Evolutionary conservation across 2,113 vertebrate species (phyloP).

Genomic region (Macrotis lagotis): DNA sequence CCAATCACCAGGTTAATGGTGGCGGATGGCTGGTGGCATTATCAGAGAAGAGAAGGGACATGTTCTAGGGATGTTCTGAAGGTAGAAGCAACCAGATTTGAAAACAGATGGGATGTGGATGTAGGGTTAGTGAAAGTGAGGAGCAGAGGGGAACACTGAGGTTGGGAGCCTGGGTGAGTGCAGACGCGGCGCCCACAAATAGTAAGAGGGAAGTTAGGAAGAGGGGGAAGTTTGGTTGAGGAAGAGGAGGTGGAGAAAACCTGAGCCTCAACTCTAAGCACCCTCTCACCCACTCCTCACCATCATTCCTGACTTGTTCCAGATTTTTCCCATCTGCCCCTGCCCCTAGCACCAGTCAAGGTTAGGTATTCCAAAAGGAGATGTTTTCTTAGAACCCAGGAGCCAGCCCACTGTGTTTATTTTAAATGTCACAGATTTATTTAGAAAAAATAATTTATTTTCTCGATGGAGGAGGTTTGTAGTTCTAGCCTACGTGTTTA

Average conservation of each 20-base stretch:
- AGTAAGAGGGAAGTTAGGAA: neutral
- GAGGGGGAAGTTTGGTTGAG: neutral
- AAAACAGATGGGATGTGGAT: neutral
- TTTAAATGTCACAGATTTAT: conserved; percentile 79
- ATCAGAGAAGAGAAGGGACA: neutral
- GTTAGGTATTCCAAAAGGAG: conserved; percentile 73
- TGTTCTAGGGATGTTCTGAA: neutral
- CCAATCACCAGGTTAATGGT: neutral
- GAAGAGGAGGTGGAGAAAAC: neutral
- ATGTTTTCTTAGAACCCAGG: conserved; percentile 67
- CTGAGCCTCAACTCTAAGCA: neutral
- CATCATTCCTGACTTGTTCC: neutral
- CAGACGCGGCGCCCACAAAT: neutral
- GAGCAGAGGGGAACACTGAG: neutral
- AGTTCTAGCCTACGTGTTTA: conserved; percentile 62
- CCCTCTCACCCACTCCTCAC: neutral
- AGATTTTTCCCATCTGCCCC: neutral
- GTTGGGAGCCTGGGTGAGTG: neutral
- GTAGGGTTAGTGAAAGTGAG: neutral
- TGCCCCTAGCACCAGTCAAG: conserved; percentile 65
- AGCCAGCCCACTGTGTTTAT: conserved; percentile 74
- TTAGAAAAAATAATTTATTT: conserved; percentile 78
- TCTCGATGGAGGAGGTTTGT: conserved; percentile 71
- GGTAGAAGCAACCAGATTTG: neutral
- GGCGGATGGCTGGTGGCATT: neutral